These are phyloP conservation scores for Pygoscelis antarcticus DNA, from an alignment of 2,113 vertebrate genomes.

Conservation along the genomic window DNA sequence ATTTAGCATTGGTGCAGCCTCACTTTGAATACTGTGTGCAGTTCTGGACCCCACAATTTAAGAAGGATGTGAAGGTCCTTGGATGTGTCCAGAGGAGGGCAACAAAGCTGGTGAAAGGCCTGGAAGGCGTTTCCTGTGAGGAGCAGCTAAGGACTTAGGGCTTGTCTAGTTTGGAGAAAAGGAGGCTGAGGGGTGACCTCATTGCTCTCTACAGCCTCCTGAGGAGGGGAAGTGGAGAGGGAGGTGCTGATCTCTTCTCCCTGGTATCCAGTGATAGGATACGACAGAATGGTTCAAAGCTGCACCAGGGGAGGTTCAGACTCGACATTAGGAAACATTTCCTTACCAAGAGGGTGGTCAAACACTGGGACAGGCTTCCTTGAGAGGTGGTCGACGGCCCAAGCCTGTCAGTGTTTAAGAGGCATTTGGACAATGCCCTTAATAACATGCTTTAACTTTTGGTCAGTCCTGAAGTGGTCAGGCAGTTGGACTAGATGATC, in stretches of 20 bases:
- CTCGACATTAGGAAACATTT: background rate
- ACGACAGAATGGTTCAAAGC: background rate
- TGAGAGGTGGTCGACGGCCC: accelerated
- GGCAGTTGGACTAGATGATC: background rate
- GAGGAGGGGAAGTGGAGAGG: background rate
- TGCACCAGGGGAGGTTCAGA: background rate
- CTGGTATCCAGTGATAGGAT: background rate
- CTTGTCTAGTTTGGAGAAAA: background rate
- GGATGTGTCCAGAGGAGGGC: background rate
- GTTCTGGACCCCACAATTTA: background rate
- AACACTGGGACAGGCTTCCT: background rate
- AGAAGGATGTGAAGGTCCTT: background rate
- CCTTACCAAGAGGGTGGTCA: background rate
- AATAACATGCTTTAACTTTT: background rate
- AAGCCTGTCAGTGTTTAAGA: background rate
- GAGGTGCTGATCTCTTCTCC: background rate
- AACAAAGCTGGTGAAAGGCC: background rate
- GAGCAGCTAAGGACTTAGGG: background rate
- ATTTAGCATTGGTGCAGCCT: background rate
- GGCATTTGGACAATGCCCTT: background rate
- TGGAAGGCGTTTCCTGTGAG: background rate
- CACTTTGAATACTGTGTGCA: background rate
- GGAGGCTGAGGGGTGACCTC: background rate
- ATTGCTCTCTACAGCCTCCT: background rate
- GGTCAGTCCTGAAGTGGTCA: background rate